Base-by-base conservation (phyloP, 2,113 vertebrate genomes). In the Takifugu bimaculatus region DNA sequence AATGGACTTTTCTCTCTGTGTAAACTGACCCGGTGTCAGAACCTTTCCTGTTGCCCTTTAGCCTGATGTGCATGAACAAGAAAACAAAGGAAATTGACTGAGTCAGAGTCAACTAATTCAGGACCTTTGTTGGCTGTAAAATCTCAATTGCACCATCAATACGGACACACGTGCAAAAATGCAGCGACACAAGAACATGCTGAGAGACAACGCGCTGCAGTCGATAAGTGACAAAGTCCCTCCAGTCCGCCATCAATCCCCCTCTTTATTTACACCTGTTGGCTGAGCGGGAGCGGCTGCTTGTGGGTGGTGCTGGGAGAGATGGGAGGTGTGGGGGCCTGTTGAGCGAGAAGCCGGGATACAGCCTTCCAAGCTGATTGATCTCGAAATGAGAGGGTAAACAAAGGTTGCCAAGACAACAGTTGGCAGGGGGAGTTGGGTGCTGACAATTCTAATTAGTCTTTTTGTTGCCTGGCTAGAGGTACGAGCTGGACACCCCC, bases 401-500 rank as follows among this genome's bases (percentile, higher is more conserved):
- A 85, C 79, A 86, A 82, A 78, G 74, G 80, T 87, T 85, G 68
- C 78, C 57, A 74, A 35, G 82, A 81, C 74, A 77, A 86, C 83
- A 52, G 71, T 48, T 75, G 50, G 43, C 64, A 49, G 48, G 56
- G 58, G 50, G 54, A 50, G 15, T 50, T 68, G 15, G 42, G 42
- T 20, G 57, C 55, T 5, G n/a, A 49, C 42, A 48, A 64, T 72
- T 64, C 57, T 54, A 55, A 56, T 53, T 26, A 51, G 50, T 73
- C 48, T 52, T 57, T 63, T 55, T 52, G 58, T 39, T 29, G 63
- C 27, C 32, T 48, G 48, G 3, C 55, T 9, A 26, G 51, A 48
- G 57, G 54, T 61, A 67, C 35, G 20, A 44, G 20, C 48, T 49
- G 52, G 13, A 25, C 52, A 60, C 55, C 26, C 5, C 39, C 54